These are phyloP conservation scores for Mya arenaria DNA, from an alignment of 1,140 invertebrate species.

Conservation along the genomic window DNA sequence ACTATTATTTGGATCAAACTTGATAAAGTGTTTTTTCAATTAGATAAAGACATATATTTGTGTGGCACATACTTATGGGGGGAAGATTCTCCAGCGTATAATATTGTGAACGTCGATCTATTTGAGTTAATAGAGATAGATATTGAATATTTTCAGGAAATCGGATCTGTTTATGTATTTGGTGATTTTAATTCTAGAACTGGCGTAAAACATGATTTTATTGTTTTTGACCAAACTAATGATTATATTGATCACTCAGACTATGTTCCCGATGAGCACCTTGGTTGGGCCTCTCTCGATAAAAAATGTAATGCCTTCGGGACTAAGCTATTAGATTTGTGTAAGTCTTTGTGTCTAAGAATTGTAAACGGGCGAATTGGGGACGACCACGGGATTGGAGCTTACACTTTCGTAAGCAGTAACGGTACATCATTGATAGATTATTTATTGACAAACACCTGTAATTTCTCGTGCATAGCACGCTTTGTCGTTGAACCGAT, in stretches of 20 bases:
- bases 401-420: not conserved
- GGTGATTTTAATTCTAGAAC: conserved; percentile 18
- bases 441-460: not conserved
- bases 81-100: conserved; percentile 17
- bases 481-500: not conserved
- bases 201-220: conserved; percentile 1
- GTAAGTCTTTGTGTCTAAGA: not conserved
- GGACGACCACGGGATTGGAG: not conserved
- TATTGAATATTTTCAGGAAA: not conserved
- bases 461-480: not conserved
- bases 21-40: conserved; percentile 1
- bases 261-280: conserved; percentile 3
- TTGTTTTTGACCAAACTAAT: not conserved
- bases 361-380: conserved; percentile 1
- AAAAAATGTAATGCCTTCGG: not conserved
- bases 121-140: conserved; percentile 7
- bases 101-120: not conserved
- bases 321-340: not conserved
- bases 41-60: not conserved
- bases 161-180: not conserved
- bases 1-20: conserved; percentile 28
- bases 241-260: not conserved
- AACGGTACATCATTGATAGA: not conserved
- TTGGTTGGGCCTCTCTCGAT: not conserved
- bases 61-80: conserved; percentile 14